phyloP scores from a whole-genome alignment of 2,888 invertebrate species.

The Strigamia crassipes region DNA sequence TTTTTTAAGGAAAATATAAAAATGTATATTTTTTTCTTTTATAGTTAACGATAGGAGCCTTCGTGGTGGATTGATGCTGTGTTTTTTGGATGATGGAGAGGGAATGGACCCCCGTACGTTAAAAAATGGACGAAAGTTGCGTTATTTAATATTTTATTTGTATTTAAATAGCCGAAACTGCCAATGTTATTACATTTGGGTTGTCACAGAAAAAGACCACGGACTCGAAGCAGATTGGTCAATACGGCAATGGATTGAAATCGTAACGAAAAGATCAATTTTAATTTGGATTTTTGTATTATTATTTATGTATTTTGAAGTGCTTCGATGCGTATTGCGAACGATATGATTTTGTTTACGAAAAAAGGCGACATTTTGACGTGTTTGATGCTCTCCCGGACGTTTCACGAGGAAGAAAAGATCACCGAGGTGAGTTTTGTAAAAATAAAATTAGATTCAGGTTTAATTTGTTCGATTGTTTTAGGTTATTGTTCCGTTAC shows the following conservation, averaged over 20 bases:
- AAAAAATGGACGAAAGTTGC: too few relatives aligned
- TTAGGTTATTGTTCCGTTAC: conserved; percentile 61
- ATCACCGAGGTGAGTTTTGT: conserved; percentile 57
- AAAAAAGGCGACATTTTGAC: conserved; percentile 59
- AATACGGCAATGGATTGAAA: conserved; percentile 63
- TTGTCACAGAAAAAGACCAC: conserved; percentile 56
- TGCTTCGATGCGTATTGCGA: conserved; percentile 62
- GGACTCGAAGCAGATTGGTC: conserved; percentile 60
- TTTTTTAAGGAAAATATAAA: neutral
- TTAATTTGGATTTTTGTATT: neutral
- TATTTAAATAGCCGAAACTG: conserved; percentile 56
- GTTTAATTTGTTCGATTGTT: conserved; percentile 50
- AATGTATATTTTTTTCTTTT: neutral
- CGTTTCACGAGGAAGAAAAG: conserved; percentile 60
- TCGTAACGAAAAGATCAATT: conserved; percentile 57
- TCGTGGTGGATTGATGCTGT: conserved; percentile 22
- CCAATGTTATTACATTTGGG: conserved; percentile 60
- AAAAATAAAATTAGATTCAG: too few relatives aligned
- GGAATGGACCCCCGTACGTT: conserved; percentile 44
- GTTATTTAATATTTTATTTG: neutral
- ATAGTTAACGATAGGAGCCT: conserved; percentile 39
- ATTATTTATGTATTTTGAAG: conserved; percentile 54
- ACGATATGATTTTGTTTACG: conserved; percentile 61
- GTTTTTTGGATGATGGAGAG: conserved; percentile 45
- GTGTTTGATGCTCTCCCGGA: conserved; percentile 60